phyloP scores from a whole-genome alignment of 1,140 invertebrate genomes.

The Prorops nasuta region DNA sequence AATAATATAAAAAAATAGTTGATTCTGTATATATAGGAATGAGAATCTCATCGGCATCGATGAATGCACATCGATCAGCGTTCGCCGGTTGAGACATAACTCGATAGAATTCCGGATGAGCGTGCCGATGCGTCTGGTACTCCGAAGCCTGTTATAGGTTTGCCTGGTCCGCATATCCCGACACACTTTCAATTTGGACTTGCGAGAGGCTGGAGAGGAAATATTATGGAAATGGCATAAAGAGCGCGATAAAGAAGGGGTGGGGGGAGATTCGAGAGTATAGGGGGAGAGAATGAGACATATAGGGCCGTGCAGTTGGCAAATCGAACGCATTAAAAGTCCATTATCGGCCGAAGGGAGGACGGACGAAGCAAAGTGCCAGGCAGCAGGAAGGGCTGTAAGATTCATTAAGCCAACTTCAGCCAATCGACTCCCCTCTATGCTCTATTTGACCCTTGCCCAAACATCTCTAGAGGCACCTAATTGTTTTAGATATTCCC shows the following conservation, averaged over 20 bases:
- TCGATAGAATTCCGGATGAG: conserved; percentile 34
- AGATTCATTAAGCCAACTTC: conserved; percentile 17
- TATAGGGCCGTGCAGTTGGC: conserved; percentile 20
- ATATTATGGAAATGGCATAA: conserved; percentile 28
- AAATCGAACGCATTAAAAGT: conserved; percentile 38
- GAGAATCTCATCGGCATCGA: too few relatives aligned
- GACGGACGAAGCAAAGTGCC: conserved; percentile 7
- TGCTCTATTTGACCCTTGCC: conserved; percentile 25
- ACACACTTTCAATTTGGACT: conserved; percentile 2
- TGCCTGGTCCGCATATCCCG: conserved; percentile 2
- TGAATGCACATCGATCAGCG: too few relatives aligned
- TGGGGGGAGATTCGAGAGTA: neutral
- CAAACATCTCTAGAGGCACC: conserved; percentile 4
- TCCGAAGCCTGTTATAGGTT: conserved; percentile 9
- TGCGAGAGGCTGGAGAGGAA: conserved; percentile 11
- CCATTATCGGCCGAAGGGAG: conserved; percentile 26
- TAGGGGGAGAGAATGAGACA: conserved; percentile 6
- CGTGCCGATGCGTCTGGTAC: conserved; percentile 6
- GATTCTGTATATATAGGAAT: too few relatives aligned
- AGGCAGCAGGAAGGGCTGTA: neutral
- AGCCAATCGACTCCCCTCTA: conserved; percentile 20
- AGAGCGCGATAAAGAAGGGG: neutral
- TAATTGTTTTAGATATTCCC: too few relatives aligned
- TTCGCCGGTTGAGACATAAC: conserved; percentile 36
- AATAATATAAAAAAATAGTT: too few relatives aligned